A percentile compares a stretch with the other conserved stretches of the same genome.
phyloP scores from a whole-genome alignment of 37 sponge, comb jelly and placozoan genomes.

The Cliona cf. orientalis region DNA sequence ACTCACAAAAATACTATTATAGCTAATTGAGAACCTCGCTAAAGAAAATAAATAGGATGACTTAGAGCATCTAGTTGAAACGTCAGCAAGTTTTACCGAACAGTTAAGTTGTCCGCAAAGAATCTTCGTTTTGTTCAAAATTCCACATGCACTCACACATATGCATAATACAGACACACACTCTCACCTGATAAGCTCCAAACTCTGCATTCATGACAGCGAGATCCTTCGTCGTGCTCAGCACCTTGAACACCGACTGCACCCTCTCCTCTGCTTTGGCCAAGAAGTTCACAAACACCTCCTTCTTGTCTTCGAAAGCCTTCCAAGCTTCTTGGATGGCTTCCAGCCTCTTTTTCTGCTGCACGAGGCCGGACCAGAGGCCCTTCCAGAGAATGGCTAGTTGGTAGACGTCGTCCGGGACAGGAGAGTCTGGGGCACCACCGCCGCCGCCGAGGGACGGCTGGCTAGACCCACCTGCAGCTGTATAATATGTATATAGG shows the following conservation, averaged over 20 bases:
- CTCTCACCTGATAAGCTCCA: constrained; percentile 6
- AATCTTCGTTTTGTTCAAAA: too few relatives aligned
- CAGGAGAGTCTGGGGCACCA: not conserved
- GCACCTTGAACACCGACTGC: not conserved
- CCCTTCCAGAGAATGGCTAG: constrained; percentile 52
- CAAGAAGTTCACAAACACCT: constrained; percentile 41
- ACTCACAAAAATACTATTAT: not conserved
- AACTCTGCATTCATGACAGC: constrained; percentile 42
- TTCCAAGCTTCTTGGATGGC: constrained; percentile 43
- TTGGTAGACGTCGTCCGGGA: constrained; percentile 39
- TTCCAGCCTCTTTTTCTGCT: constrained; percentile 43
- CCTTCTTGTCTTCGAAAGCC: constrained; percentile 54
- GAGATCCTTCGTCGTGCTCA: constrained; percentile 21
- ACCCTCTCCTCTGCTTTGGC: constrained; percentile 30
- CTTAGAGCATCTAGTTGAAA: too few relatives aligned
- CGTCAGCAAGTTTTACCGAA: too few relatives aligned
- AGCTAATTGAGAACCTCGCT: not conserved
- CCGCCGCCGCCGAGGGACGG: not conserved
- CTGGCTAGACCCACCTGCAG: too few relatives aligned
- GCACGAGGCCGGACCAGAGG: constrained; percentile 6
- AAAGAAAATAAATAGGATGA: not conserved
- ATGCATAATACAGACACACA: not conserved
- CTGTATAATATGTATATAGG: too few relatives aligned
- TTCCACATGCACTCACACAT: not conserved
- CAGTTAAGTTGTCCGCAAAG: too few relatives aligned